Base-by-base conservation (phyloP, 2,113 vertebrate species). In the Myocastor coypus region DNA sequence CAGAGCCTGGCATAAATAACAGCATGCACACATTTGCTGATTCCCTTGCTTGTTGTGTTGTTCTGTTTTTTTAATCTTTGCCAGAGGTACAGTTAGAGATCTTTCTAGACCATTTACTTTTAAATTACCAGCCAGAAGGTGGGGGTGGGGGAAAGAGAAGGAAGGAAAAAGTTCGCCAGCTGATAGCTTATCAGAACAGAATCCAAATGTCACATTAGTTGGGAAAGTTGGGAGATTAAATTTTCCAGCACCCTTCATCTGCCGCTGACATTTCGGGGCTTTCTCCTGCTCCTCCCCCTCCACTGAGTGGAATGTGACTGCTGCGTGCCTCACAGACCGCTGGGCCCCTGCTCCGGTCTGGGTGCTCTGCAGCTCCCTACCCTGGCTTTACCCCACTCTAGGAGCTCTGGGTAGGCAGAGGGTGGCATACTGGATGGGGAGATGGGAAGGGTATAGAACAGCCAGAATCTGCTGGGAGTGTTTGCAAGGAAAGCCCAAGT, bases 131-230 rank as follows among this genome's bases (percentile, higher is more conserved):
- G 98, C 97, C 98, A 98, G 98, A 98, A 98, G 98, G 98, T 97
- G 98, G 97, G 98, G 98, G 97, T 92, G 91, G 89, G 81, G 85
- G 42, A 1, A 97, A 95, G 57, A 94, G 63, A 98, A 98, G 90
- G 93, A 97, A 85, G 96, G 95, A 94, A 89, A 97, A 98, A 98
- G 97, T 98, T 98, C 94, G 91, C 89, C 92, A 97, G 97, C 98
- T 98, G 98, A 99, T 98, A 98, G 98, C 98, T 99, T 99, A 99
- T 99, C 98, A 13, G 97, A 97, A 98, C 93, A 87, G 98, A 98
- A 98, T 98, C 98, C 98, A 99, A 99, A 99, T 99, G 98, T 98
- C 98, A 99, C 98, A 97, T 98, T 98, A 98, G 98, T 98, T 97
- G 98, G 97, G 97, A 98, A 98, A 98, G 98, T 98, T 98, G 97